Evolutionary conservation across 2,888 invertebrate genomes (phyloP), one percentile per base, ranked within the genome.

Genomic region (Apomyelois bistriatella): DNA sequence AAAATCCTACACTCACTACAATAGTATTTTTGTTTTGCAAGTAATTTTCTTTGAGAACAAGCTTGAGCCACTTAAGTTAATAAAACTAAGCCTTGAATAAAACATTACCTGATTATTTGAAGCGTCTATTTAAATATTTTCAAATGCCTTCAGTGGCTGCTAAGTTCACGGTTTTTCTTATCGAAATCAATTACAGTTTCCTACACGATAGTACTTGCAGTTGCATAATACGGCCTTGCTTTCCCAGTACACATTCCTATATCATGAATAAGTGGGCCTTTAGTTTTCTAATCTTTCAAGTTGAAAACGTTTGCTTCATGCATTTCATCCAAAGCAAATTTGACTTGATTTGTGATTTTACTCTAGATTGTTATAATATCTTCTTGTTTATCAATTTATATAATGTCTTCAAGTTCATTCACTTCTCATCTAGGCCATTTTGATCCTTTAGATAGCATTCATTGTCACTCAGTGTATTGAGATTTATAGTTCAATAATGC

Each of bases 401-500:
- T 9, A 30, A 30, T 9, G 28, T 43, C 30, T 13, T 13, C 10
- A 6, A 32, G 32, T 35, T 46, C 46, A 46, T 46, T 35, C 32
- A 32, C 13, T 13, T 41, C n/a, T 5, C 16, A 28, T 28, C 38
- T 2, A 9, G 13, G 43, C 9, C 13, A 28, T 12, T 10, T 38
- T 49, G 48, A 17, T 49, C 28, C 22, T 38, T 37, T 43, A 38
- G 9, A 28, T 13, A 38, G 38, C 38, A 9, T 0, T 40, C 10
- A n/a, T 15, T 15, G 36, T 28, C 38, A 10, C 49, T 15, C 15
- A 4, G 32, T 32, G 32, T 16, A 50, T 50, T 50, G 32, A 50
- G 48, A 50, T 50, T 50, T 53, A 37, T 49, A 32, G 53, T 32
- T 48, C 40, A 49, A 30, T 38, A 32, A 53, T 58, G 48, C 53